Conservation (phyloP, 1,140 invertebrate species). For the Tetraneura akinire region DNA sequence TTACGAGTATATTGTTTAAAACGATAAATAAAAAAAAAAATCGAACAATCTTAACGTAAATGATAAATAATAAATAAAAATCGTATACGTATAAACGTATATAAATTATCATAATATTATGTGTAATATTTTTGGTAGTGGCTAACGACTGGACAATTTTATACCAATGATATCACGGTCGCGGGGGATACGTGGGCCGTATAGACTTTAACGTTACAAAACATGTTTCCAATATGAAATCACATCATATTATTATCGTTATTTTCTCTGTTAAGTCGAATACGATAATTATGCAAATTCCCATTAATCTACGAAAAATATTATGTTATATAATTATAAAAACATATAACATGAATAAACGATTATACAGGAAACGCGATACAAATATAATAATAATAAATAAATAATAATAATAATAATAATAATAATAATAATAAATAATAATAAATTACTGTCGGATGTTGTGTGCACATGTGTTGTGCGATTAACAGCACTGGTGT, state of each 20-base stretch:
- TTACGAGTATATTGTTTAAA: constrained; percentile 36
- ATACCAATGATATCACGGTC: not conserved
- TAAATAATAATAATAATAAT: too few species aligned
- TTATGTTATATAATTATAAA: not conserved
- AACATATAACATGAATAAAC: too few species aligned
- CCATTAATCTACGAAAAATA: constrained; percentile 1
- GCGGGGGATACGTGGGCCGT: not conserved
- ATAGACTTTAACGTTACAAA: not conserved
- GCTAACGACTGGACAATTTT: not conserved
- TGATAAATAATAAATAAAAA: not conserved
- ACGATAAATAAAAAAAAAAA: not conserved
- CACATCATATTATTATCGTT: not conserved
- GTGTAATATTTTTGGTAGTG: not conserved
- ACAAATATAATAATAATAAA: too few species aligned
- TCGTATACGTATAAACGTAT: too few species aligned
- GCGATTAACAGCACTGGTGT: not conserved
- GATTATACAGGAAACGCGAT: not conserved
- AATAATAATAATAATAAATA: too few species aligned
- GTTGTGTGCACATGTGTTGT: not conserved
- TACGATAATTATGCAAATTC: not conserved
- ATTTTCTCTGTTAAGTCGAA: not conserved
- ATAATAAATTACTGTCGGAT: too few species aligned
- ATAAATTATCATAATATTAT: not conserved
- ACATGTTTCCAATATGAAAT: not conserved
- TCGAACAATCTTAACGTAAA: not conserved